phyloP scores from a whole-genome alignment of 1,140 invertebrate genomes.

The Leucophenga varia region DNA sequence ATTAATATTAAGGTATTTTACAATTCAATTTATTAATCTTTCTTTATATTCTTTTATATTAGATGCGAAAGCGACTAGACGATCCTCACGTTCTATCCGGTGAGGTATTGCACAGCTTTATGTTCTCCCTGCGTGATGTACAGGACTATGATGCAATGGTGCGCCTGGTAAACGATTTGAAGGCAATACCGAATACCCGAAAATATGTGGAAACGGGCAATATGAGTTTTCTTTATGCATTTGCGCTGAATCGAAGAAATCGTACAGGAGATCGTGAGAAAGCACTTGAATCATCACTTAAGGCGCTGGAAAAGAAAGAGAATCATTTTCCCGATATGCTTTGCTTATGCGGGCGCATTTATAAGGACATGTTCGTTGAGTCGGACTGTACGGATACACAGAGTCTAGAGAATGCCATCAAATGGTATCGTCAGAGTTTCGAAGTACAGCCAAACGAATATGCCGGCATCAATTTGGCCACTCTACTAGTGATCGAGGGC shows the following conservation, averaged over 20 bases:
- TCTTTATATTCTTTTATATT: no score
- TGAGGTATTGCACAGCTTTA: constrained; percentile 90
- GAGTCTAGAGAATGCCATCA: constrained; percentile 89
- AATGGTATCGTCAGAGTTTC: constrained; percentile 98
- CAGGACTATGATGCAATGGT: constrained; percentile 99
- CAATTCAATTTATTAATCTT: no score
- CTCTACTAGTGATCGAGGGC: constrained; percentile 94
- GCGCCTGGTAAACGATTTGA: constrained; percentile 91
- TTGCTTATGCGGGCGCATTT: constrained; percentile 97
- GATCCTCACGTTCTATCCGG: constrained; percentile 95
- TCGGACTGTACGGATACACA: constrained; percentile 87
- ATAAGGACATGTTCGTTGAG: constrained; percentile 99
- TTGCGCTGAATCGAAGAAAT: constrained; percentile 95
- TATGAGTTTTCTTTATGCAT: constrained; percentile 93
- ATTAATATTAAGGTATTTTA: no score
- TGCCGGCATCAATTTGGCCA: constrained; percentile 98
- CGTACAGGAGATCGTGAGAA: constrained; percentile 91
- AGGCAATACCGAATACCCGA: constrained; percentile 85
- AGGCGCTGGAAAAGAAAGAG: constrained; percentile 88
- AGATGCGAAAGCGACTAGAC: constrained; percentile 90
- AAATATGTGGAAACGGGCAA: constrained; percentile 88
- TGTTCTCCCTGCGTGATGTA: constrained; percentile 90
- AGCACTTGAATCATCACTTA: constrained; percentile 87
- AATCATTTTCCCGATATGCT: constrained; percentile 95
- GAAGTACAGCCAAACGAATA: constrained; percentile 98